Conservation (phyloP, 2,113 vertebrate genomes). For the Gorsachius goisagi region DNA sequence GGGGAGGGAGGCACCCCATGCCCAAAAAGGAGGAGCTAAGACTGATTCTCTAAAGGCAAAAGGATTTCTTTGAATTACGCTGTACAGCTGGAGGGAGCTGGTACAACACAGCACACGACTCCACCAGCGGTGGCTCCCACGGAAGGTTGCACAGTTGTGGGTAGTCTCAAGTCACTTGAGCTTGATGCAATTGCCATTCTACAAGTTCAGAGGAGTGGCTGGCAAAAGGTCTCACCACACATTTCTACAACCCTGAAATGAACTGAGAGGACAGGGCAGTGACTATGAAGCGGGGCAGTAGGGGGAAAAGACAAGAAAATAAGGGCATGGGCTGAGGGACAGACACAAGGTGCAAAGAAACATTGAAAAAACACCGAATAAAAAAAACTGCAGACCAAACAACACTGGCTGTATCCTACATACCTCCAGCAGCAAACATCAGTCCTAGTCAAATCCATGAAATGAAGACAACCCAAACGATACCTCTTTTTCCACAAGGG, state of each 20-base stretch:
- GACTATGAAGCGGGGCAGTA: background rate
- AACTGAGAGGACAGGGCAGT: background rate
- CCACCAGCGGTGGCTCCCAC: background rate
- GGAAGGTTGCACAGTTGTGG: background rate
- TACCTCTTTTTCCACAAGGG: slow-evolving; percentile 15
- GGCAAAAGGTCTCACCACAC: slow-evolving; percentile 27
- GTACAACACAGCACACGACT: background rate
- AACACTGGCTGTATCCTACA: slow-evolving; percentile 67
- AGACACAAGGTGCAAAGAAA: slow-evolving; percentile 3
- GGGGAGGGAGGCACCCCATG: accelerated
- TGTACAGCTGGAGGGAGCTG: background rate
- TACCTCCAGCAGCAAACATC: slow-evolving; percentile 69
- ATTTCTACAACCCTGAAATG: background rate
- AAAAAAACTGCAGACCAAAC: slow-evolving; percentile 60
- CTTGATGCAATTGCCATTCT: background rate
- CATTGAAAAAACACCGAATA: slow-evolving; percentile 31
- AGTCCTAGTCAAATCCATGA: slow-evolving; percentile 68
- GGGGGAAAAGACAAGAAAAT: slow-evolving; percentile 8
- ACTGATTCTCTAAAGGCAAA: background rate
- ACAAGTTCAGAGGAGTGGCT: background rate
- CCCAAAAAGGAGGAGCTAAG: background rate
- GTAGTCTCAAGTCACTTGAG: background rate
- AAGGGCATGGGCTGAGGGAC: slow-evolving; percentile 45
- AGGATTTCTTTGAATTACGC: background rate
- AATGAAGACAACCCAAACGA: slow-evolving; percentile 55